Base-by-base conservation (phyloP, 37 sponge, comb jelly and placozoan genomes). In the Oopsacas minuta region DNA sequence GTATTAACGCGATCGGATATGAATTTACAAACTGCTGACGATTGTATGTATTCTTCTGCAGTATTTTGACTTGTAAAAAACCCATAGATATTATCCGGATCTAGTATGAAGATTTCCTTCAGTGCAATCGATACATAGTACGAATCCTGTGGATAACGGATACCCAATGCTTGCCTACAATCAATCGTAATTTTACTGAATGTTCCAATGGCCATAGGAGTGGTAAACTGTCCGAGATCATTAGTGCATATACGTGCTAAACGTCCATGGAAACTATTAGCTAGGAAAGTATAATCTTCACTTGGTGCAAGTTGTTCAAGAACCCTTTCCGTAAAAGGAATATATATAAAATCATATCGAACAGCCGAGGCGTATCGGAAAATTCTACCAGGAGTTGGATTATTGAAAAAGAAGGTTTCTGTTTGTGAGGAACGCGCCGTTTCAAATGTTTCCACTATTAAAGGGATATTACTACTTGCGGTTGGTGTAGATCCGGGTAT, bases 1-100 rank as follows among this genome's bases (percentile, higher is more conserved):
- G 75, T 61, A 5, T 10, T 25, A 61, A n/a, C 30, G 22, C 75
- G 20, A n/a, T 61, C 30, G 7, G 75, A 61, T 5, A 61, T 25
- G 75, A 61, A 61, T 61, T n/a, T 61, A 12, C 75, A 61, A 12
- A 61, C 75, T 5, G 75, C 75, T 25, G 75, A 61, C 22, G 75
- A 10, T 3, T 61, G 75, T 7, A 25, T 61, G 22, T 7, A 3
- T 25, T 10, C 20, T 5, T n/a, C 30, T 25, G 28, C 75, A 61
- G 75, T n/a, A 12, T 61, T n/a, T 61, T 61, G 75, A 61, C 75
- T 61, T 3, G 75, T 61, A n/a, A 61, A 61, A 61, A 61, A 61
- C 22, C 75, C 75, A 61, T 61, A 61, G 1, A 61, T 61, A 10
- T 10, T 61, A 12, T 3, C 22, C 7, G 75, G 1, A 61, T 61